Conservation (phyloP, 2,113 vertebrate species). For the Clarias magur region DNA sequence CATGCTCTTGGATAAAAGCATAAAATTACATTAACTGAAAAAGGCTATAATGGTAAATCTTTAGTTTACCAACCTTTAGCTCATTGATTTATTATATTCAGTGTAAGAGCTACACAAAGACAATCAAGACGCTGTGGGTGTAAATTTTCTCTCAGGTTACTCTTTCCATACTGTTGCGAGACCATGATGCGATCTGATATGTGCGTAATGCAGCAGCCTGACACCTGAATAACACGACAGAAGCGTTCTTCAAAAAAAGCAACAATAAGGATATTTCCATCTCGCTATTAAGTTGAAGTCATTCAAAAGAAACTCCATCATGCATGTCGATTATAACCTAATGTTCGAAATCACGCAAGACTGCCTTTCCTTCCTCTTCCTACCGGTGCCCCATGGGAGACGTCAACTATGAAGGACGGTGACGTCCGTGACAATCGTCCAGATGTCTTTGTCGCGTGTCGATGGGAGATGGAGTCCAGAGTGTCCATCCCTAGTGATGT, state of each 20-base stretch:
- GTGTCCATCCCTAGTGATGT: constrained; percentile 66
- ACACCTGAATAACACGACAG: background rate
- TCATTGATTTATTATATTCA: background rate
- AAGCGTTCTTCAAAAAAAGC: background rate
- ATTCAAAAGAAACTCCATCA: constrained; percentile 19
- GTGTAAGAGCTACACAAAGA: background rate
- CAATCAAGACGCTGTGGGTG: background rate
- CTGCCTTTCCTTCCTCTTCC: constrained; percentile 65
- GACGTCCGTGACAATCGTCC: constrained; percentile 80
- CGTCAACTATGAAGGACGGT: constrained; percentile 74
- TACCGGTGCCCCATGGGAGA: constrained; percentile 68
- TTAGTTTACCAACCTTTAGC: constrained; percentile 47
- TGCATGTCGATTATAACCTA: constrained; percentile 48
- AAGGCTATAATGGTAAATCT: constrained; percentile 67
- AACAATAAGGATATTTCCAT: constrained; percentile 9
- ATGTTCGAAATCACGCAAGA: constrained; percentile 66
- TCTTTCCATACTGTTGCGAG: background rate
- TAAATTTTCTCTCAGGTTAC: background rate
- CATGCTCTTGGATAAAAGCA: constrained; percentile 67
- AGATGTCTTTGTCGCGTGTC: constrained; percentile 74
- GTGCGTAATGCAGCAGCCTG: background rate
- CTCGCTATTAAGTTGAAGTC: constrained; percentile 25
- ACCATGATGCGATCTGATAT: background rate
- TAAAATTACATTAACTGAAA: constrained; percentile 68
- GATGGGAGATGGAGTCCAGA: constrained; percentile 54